These are phyloP conservation scores for Rattus rattus DNA, from an alignment of 2,113 vertebrate species.

Conservation along the genomic window DNA sequence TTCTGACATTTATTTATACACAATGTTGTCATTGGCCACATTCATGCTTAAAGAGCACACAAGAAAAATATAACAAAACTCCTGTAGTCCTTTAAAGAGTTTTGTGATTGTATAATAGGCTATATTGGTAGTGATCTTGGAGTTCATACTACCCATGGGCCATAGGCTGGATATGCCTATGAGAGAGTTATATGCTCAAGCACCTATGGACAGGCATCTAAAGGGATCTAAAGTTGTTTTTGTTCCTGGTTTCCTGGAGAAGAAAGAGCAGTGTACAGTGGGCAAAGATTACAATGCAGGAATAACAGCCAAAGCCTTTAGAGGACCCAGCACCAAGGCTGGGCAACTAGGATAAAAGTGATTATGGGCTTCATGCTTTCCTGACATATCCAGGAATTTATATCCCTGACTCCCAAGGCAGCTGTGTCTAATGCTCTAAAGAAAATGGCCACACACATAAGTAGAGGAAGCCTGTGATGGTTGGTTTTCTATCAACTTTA, in stretches of 20 bases:
- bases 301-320: background rate
- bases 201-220: background rate
- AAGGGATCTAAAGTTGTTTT: background rate
- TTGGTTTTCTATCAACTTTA: background rate
- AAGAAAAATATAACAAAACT: background rate
- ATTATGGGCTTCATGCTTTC: background rate
- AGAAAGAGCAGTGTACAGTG: background rate
- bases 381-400: background rate
- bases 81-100: background rate
- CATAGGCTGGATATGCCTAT: too few relatives aligned
- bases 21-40: background rate
- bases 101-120: background rate
- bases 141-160: background rate
- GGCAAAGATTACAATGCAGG: background rate
- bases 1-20: background rate
- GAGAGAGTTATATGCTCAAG: background rate
- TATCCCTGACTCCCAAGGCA: background rate
- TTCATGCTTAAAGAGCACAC: background rate
- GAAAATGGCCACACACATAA: background rate
- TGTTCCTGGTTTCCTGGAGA: background rate
- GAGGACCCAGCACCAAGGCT: background rate
- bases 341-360: background rate
- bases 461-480: background rate
- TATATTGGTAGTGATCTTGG: background rate
- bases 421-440: background rate